Evolutionary conservation across 2,113 vertebrate species (phyloP).

Genomic region (Thymallus thymallus): DNA sequence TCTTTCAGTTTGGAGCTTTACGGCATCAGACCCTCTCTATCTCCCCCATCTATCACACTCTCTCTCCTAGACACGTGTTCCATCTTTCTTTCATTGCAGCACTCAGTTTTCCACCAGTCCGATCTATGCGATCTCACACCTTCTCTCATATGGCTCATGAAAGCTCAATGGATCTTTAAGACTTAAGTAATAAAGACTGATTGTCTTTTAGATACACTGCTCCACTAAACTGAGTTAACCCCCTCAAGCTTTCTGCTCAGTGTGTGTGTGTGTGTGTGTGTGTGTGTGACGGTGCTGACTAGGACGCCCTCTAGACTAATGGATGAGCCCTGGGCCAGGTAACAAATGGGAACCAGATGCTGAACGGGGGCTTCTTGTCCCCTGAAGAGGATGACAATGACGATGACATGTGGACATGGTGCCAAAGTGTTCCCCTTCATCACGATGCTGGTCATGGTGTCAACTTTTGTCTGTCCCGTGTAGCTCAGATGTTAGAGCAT

Average conservation of each 20-base stretch:
- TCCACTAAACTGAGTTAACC: conserved; percentile 13
- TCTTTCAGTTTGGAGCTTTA: conserved; percentile 53
- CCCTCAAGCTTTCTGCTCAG: neutral
- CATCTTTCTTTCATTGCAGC: conserved; percentile 12
- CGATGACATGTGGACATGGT: conserved; percentile 8
- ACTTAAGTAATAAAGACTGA: neutral
- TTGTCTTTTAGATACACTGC: conserved; percentile 5
- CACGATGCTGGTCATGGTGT: neutral
- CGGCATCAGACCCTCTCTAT: conserved; percentile 44
- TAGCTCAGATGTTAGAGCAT: too few relatives aligned
- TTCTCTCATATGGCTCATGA: conserved; percentile 8
- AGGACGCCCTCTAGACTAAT: conserved; percentile 27
- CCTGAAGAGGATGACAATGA: conserved; percentile 19
- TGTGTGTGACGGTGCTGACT: neutral
- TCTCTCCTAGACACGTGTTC: conserved; percentile 16
- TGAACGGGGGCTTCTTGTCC: conserved; percentile 18
- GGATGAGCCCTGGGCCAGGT: conserved; percentile 27
- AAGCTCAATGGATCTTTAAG: neutral
- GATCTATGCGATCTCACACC: conserved; percentile 1
- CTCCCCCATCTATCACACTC: conserved; percentile 40
- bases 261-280: neutral
- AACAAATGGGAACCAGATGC: conserved; percentile 55
- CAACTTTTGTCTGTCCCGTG: neutral
- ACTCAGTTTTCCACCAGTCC: neutral
- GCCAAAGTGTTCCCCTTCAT: neutral